Conservation (phyloP, 37 sponge, comb jelly and placozoan species). For the Petrosia ficiformis region DNA sequence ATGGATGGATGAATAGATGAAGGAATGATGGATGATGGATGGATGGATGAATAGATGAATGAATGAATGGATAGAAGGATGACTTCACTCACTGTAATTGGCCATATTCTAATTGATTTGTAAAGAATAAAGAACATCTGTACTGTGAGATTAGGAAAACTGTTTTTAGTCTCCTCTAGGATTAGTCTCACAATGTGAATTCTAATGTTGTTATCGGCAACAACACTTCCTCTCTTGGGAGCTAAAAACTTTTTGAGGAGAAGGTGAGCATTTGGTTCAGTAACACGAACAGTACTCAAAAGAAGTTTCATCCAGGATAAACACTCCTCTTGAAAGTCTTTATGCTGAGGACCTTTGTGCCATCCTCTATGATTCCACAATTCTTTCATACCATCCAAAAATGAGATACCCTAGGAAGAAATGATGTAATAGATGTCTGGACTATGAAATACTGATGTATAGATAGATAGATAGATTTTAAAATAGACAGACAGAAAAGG, state of each 20-base stretch:
- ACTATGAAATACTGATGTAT: no score
- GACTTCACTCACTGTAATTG: not conserved
- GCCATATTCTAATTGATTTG: constrained; percentile 16
- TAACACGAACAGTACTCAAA: not conserved
- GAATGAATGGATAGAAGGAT: no score
- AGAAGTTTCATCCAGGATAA: not conserved
- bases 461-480: not conserved
- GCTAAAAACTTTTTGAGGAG: constrained; percentile 2
- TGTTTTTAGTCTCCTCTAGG: not conserved
- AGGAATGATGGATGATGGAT: no score
- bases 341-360: not conserved
- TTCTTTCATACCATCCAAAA: constrained; percentile 12
- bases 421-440: no score
- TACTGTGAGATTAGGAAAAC: not conserved
- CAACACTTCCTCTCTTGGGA: not conserved
- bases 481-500: not conserved
- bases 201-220: not conserved
- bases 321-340: not conserved
- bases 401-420: constrained; percentile 13
- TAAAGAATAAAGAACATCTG: constrained; percentile 12
- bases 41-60: no score
- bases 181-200: not conserved
- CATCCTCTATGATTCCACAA: not conserved
- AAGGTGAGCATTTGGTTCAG: not conserved
- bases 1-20: no score